Evolutionary conservation across 64 coral and sea anemone genomes (phyloP), one percentile per base, ranked within the genome.

Genomic region (Dendrophyllia cribrosa): DNA sequence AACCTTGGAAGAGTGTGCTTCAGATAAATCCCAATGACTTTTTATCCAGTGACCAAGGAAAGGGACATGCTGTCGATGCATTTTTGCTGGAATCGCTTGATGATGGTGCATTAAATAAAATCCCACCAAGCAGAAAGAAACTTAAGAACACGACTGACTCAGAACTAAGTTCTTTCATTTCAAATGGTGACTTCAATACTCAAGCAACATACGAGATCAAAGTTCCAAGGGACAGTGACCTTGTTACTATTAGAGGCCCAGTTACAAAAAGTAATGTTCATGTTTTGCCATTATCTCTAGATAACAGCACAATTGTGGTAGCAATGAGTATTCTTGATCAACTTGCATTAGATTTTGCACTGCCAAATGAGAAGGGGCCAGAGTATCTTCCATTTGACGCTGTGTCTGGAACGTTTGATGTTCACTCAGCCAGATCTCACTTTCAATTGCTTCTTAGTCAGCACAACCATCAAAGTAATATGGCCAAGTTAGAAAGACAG

Each of bases 331-430:
- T 88, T 88, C 51, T 88, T 34, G 53, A 56, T 56, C 53, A 56
- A 56, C 53, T 56, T 56, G 53, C 53, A 56, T 9, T 56, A 72
- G 8, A 48, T 4, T 87, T 87, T 46, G 4, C 3, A 17, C 21
- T 87, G 9, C 65, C 85, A 4, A 71, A 87, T 72, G 85, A 72
- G 15, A 49, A 71, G 55, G 24, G 51, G 1, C 9, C 70, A 19
- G 23, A 88, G 24, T 88, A 88, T 15, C 6, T 88, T 1, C 86
- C 86, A 25, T 88, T 88, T 74, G 86, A 88, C 43, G 72, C 68
- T 58, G 49, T 88, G 9, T 20, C 47, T 4, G 22, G 21, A 10
- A 75, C 68, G 51, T 88, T 88, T 88, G 50, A 88, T 60, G 21
- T 74, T 8, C 11, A 51, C 9, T 88, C 51, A 12, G 86, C 46